Base-by-base conservation (phyloP, 2,888 invertebrate species). In the Ectemnius cavifrons region DNA sequence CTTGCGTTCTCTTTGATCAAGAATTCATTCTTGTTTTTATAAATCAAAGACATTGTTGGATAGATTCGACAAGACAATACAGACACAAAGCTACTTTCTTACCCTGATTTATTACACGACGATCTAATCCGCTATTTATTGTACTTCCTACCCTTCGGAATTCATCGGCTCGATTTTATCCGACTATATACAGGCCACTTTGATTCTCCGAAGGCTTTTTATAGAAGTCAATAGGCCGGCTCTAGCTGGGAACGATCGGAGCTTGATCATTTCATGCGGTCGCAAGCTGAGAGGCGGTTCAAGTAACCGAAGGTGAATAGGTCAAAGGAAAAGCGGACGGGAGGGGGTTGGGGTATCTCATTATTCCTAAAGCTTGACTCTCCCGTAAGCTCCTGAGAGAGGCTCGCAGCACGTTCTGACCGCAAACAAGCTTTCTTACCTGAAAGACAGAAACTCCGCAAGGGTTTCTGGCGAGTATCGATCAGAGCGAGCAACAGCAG, bases 331-430 rank as follows among this genome's bases (percentile, higher is more conserved):
- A 63, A 76, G 37, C 37, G 37, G 37, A 8, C 37, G 37, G 37
- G 8, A 8, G 71, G 49, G 60, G 69, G 47, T 64, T 67, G 46
- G 52, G 67, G 71, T 71, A 77, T 78, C 80, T 84, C 81, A 84
- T 86, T 86, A 85, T 86, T 85, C 84, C 79, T 71, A 73, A 79
- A 85, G 84, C 83, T 84, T 83, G 85, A 88, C 84, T 86, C 85
- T 76, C 67, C 80, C 66, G 71, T 87, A 86, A 88, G 84, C 84
- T 81, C 71, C 62, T 75, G 67, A 73, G 70, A 73, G 76, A 84
- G 84, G 79, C 84, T 76, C 80, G 75, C 71, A 77, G 86, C 88
- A 88, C 88, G 88, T 86, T 83, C 80, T 66, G 68, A 72, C 79
- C 82, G 78, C 86, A 87, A 87, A 84, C 83, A 86, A 82, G 80